phyloP scores from a whole-genome alignment of 2,113 vertebrate genomes.

The Tonatia bakeri region DNA sequence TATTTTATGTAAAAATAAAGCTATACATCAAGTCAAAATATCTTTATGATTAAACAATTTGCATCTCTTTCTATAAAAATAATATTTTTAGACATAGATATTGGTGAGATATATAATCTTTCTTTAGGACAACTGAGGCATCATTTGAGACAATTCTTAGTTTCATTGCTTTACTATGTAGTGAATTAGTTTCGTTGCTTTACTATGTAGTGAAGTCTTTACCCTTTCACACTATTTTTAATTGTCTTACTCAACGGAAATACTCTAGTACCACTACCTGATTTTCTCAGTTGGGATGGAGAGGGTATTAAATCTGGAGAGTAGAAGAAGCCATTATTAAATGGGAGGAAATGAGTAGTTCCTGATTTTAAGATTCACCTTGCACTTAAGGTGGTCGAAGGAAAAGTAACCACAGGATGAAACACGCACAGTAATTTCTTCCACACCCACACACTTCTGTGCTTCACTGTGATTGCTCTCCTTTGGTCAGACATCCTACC shows the following conservation, averaged over 20 bases:
- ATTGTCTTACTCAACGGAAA: neutral
- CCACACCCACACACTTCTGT: neutral
- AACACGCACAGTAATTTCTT: neutral
- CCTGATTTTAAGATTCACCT: neutral
- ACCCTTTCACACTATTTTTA: neutral
- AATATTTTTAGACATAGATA: neutral
- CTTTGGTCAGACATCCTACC: neutral
- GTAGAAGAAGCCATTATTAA: neutral
- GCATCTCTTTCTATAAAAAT: neutral
- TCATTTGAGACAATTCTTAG: neutral
- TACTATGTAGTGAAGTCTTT: neutral
- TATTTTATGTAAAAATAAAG: neutral
- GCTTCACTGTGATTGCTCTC: neutral
- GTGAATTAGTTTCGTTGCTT: neutral
- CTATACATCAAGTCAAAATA: neutral
- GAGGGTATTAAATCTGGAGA: neutral
- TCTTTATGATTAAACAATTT: neutral
- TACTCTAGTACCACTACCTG: rapidly evolving
- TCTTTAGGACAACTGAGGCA: neutral
- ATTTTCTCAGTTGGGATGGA: neutral
- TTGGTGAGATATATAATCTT: neutral
- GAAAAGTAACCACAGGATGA: neutral
- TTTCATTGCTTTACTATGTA: neutral
- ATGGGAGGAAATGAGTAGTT: neutral
- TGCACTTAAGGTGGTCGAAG: neutral